Evolutionary conservation across 2,888 invertebrate species (phyloP).

Genomic region (Trimorus sp.): DNA sequence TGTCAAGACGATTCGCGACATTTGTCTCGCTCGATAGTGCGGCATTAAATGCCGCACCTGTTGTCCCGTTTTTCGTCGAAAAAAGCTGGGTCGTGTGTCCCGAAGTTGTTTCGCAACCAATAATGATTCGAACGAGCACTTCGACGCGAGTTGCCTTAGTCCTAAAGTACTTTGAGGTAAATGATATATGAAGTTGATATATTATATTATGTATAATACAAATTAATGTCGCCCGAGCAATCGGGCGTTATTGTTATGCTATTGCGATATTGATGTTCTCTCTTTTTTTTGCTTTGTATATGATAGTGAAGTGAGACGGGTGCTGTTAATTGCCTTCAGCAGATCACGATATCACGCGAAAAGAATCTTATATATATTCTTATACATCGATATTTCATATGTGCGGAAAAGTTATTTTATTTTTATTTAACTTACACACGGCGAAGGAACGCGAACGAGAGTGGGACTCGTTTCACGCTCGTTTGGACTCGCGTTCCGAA

Average conservation of each 20-base stretch:
- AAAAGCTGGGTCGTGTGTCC: conserved; percentile 32
- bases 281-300: conserved; percentile 75
- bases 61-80: conserved; percentile 17
- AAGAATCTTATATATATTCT: conserved; percentile 67
- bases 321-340: conserved; percentile 64
- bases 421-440: conserved; percentile 74
- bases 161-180: conserved; percentile 9
- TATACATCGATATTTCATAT: conserved; percentile 69
- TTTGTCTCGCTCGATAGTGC: conserved; percentile 49
- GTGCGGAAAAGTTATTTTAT: conserved; percentile 73
- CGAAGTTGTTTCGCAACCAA: conserved; percentile 1
- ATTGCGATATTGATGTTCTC: conserved; percentile 72
- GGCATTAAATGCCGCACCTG: not conserved
- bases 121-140: conserved; percentile 37
- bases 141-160: conserved; percentile 42
- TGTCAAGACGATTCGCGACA: conserved; percentile 25
- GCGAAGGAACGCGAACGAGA: conserved; percentile 49
- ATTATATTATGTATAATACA: conserved; percentile 34
- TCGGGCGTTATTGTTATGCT: conserved; percentile 70
- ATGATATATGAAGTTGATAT: conserved; percentile 65
- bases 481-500: conserved; percentile 9
- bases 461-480: conserved; percentile 24
- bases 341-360: conserved; percentile 60
- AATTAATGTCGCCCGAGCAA: conserved; percentile 55
- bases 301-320: conserved; percentile 69